Conservation (phyloP, 2,888 invertebrate genomes). For the Lissonota sp. region DNA sequence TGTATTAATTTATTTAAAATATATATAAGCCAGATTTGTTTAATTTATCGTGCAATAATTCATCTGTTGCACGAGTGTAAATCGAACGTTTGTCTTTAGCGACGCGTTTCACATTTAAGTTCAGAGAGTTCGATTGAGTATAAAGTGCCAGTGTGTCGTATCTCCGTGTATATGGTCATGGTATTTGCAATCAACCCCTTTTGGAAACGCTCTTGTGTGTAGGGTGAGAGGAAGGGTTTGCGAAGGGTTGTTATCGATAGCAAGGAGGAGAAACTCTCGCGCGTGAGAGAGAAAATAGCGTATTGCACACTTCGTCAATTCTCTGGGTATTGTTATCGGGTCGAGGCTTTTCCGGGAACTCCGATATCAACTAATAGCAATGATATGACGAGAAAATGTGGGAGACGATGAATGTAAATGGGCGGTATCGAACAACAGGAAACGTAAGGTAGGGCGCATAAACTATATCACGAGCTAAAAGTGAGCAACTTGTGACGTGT, state of each 20-base stretch:
- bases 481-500: constrained; percentile 46
- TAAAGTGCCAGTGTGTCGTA: constrained; percentile 56
- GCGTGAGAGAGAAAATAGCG: constrained; percentile 19
- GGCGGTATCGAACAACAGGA: constrained; percentile 60
- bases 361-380: constrained; percentile 52
- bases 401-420: neutral
- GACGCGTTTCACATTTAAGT: constrained; percentile 33
- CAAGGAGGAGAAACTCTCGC: no score
- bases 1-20: neutral
- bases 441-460: constrained; percentile 15
- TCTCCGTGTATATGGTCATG: constrained; percentile 49
- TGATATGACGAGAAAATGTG: constrained; percentile 34
- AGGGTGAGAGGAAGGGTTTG: constrained; percentile 19
- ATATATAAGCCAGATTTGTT: no score
- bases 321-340: constrained; percentile 44
- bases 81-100: constrained; percentile 44
- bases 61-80: constrained; percentile 34
- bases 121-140: constrained; percentile 58
- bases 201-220: constrained; percentile 52
- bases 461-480: neutral
- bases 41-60: constrained; percentile 47
- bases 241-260: no score
- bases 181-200: constrained; percentile 57
- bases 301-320: constrained; percentile 60
- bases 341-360: constrained; percentile 20